A percentile compares a stretch with the other conserved stretches of the same genome.
Conservation (phyloP, 1,140 invertebrate genomes). For the Acarapis woodi region DNA sequence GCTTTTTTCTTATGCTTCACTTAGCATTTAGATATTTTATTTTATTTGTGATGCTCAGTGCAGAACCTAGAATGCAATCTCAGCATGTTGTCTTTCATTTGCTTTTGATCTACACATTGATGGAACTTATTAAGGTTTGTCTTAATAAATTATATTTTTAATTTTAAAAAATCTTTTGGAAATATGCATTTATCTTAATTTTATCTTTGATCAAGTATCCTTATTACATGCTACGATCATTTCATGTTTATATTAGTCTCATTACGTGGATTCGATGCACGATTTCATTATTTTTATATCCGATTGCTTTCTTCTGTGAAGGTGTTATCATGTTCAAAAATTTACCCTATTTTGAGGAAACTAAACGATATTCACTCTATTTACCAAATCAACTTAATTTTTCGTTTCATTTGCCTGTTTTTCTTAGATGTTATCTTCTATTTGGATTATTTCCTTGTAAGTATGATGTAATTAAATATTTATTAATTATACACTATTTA, state of each 20-base stretch:
- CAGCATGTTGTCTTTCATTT: slow-evolving; percentile 62
- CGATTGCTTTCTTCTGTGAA: slow-evolving; percentile 58
- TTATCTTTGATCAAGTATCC: slow-evolving; percentile 28
- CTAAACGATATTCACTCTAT: slow-evolving; percentile 35
- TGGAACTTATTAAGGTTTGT: slow-evolving; percentile 57
- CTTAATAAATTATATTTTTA: no score
- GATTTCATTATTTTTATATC: slow-evolving; percentile 72
- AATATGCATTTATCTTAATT: not conserved
- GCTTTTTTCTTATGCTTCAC: slow-evolving; percentile 24
- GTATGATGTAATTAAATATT: no score
- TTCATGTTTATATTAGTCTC: slow-evolving; percentile 30
- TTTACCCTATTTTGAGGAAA: slow-evolving; percentile 67
- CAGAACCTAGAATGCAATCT: slow-evolving; percentile 50
- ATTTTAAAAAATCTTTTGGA: no score
- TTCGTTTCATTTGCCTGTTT: slow-evolving; percentile 48
- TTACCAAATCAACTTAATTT: slow-evolving; percentile 60
- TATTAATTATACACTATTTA: no score
- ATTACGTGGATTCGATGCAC: slow-evolving; percentile 78
- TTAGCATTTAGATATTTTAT: slow-evolving; percentile 42
- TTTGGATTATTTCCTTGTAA: slow-evolving; percentile 17
- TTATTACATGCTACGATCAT: slow-evolving; percentile 52
- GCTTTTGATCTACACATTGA: slow-evolving; percentile 42
- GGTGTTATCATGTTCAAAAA: slow-evolving; percentile 25
- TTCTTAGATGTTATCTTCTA: slow-evolving; percentile 39
- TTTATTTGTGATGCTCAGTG: slow-evolving; percentile 48